A percentile compares a stretch with the other conserved stretches of the same genome.
phyloP scores from a whole-genome alignment of 2,797 vertebrate species.

The Scolopax bukidnonensis region DNA sequence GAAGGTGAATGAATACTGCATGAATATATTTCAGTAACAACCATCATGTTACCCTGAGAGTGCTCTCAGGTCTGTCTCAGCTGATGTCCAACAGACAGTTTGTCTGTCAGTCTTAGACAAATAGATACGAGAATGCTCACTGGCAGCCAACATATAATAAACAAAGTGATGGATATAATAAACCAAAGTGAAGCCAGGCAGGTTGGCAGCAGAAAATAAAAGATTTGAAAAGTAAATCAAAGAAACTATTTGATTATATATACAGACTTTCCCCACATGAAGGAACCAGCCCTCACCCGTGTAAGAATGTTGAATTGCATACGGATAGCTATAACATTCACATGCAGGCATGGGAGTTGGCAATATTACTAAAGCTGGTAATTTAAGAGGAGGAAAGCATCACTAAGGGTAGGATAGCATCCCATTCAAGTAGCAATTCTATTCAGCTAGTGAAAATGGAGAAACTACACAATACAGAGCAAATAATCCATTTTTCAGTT shows the following conservation, averaged over 20 bases:
- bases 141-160: not conserved
- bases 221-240: conserved; percentile 1
- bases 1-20: not conserved
- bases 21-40: not conserved
- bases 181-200: conserved; percentile 13
- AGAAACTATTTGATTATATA: not conserved
- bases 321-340: not conserved
- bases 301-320: not conserved
- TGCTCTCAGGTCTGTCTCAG: not conserved
- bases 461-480: not conserved
- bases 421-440: not conserved
- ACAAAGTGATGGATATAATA: not conserved
- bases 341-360: not conserved
- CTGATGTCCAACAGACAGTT: not conserved
- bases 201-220: conserved; percentile 18
- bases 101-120: not conserved
- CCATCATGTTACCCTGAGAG: not conserved
- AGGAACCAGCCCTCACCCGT: not conserved
- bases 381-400: not conserved
- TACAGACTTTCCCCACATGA: not conserved
- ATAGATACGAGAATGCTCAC: not conserved
- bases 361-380: not conserved
- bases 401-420: not conserved
- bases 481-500: not conserved
- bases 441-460: not conserved